Conservation (phyloP, 2,113 vertebrate genomes). For the Pionites leucogaster region DNA sequence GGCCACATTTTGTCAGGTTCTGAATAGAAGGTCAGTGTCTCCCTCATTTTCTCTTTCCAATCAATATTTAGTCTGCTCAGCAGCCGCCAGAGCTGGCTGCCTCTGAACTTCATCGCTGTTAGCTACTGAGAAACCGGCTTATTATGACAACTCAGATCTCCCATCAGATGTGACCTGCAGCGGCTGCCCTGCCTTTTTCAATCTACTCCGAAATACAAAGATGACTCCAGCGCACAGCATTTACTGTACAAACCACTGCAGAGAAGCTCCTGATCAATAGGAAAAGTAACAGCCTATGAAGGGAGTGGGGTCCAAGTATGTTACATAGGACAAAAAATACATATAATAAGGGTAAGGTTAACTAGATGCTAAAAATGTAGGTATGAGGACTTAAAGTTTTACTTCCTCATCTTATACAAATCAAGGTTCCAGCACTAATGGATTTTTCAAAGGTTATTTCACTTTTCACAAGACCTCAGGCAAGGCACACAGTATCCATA, state of each 20-base stretch:
- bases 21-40: conserved; percentile 29
- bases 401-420: neutral
- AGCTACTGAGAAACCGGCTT: conserved; percentile 33
- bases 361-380: neutral
- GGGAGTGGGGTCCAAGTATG: neutral
- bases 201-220: conserved; percentile 22
- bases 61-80: conserved; percentile 51
- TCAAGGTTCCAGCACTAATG: neutral
- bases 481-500: neutral
- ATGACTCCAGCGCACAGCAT: neutral
- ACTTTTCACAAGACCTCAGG: neutral
- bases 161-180: conserved; percentile 53
- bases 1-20: neutral
- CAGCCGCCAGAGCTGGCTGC: conserved; percentile 15
- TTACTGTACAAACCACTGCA: neutral
- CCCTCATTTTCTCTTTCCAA: conserved; percentile 46
- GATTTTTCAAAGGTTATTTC: neutral
- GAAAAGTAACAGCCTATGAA: neutral
- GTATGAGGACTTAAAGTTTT: neutral
- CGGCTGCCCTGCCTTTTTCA: conserved; percentile 34
- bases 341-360: neutral
- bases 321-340: neutral
- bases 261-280: neutral
- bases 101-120: conserved; percentile 36
- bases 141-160: conserved; percentile 49